A percentile compares a stretch with the other conserved stretches of the same genome.
phyloP scores from a whole-genome alignment of 2,797 vertebrate species.

The Lagocephalus sceleratus region DNA sequence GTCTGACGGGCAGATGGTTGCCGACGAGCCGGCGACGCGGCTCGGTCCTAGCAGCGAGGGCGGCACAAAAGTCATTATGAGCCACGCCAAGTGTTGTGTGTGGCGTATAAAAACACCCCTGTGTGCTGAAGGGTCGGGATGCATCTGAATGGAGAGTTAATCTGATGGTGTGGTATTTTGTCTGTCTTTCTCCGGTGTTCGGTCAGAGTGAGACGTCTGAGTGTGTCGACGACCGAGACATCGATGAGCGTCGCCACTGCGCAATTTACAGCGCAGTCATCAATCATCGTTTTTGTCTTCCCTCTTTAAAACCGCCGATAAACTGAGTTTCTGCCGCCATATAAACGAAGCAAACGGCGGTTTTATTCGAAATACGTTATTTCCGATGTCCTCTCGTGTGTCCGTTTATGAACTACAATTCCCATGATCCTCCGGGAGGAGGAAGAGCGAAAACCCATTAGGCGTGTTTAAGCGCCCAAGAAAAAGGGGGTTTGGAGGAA shows the following conservation, averaged over 20 bases:
- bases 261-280: no score
- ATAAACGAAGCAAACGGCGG: not conserved
- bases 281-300: not conserved
- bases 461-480: slow-evolving; percentile 36
- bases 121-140: no score
- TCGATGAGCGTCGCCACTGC: not conserved
- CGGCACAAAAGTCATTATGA: no score
- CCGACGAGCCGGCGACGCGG: no score
- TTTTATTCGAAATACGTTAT: no score
- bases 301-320: not conserved
- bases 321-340: not conserved
- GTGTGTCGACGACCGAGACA: no score
- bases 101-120: no score
- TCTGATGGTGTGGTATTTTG: not conserved
- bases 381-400: no score
- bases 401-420: slow-evolving; percentile 44
- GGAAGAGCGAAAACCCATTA: slow-evolving; percentile 24
- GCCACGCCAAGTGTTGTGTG: no score
- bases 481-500: slow-evolving; percentile 22
- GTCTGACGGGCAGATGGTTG: no score
- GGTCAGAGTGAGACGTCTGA: slow-evolving; percentile 6
- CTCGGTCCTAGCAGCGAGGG: no score
- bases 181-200: not conserved
- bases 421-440: slow-evolving; percentile 25
- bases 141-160: not conserved